Evolutionary conservation across 1,140 invertebrate species (phyloP).

Genomic region (Ruditapes philippinarum): DNA sequence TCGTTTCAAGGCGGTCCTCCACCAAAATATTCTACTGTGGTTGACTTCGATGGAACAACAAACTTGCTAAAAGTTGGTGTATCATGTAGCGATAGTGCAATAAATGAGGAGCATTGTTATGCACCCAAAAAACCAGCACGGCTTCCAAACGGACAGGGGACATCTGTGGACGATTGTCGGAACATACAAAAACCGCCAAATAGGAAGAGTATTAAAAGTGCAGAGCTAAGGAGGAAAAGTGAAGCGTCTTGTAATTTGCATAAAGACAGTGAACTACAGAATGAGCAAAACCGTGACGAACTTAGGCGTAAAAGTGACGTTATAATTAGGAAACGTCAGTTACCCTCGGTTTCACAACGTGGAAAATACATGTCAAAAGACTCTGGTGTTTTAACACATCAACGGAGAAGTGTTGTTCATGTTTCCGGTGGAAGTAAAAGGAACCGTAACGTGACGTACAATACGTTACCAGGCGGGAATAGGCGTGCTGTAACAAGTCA

Average conservation of each 20-base stretch:
- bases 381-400: slow-evolving; percentile 10
- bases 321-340: neutral
- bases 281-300: neutral
- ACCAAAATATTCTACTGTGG: neutral
- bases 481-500: slow-evolving; percentile 29
- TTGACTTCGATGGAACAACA: neutral
- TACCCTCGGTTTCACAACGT: neutral
- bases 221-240: slow-evolving; percentile 41
- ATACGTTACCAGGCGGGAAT: neutral
- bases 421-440: slow-evolving; percentile 31
- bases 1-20: neutral
- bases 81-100: slow-evolving; percentile 39
- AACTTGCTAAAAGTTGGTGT: slow-evolving; percentile 22
- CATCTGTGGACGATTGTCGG: neutral
- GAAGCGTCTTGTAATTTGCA: slow-evolving; percentile 9
- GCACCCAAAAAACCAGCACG: neutral
- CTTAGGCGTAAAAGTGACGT: slow-evolving; percentile 22
- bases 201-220: slow-evolving; percentile 7
- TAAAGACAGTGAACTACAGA: slow-evolving; percentile 1
- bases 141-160: neutral
- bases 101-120: neutral
- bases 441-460: neutral
- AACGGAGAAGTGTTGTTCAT: slow-evolving; percentile 39
- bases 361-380: neutral
- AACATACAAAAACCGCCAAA: neutral